Percentiles rank a stretch among this genome's conserved stretches.
These are phyloP conservation scores for Salmo trutta DNA, from an alignment of 2,797 vertebrate species.

Conservation along the genomic window DNA sequence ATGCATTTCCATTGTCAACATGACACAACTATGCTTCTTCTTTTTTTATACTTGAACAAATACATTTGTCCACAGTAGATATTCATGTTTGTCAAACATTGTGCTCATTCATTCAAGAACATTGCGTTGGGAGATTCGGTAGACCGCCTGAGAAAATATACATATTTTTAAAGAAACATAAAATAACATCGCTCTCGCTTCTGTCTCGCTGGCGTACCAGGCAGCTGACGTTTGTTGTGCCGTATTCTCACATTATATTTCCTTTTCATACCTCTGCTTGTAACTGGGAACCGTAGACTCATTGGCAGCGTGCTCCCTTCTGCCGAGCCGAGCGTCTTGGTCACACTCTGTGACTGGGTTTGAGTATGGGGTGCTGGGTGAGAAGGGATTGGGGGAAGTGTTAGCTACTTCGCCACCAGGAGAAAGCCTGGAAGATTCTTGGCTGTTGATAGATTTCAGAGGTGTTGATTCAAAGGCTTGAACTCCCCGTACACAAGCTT, in stretches of 20 bases:
- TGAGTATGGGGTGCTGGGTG: conserved; percentile 62
- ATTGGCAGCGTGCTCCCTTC: background rate
- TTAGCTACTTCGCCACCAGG: conserved; percentile 74
- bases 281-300: background rate
- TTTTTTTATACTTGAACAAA: background rate
- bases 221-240: conserved; percentile 72
- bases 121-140: background rate
- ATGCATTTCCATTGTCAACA: background rate
- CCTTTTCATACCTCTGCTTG: conserved; percentile 22
- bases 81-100: background rate
- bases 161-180: background rate
- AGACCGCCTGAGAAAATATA: background rate
- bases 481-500: conserved; percentile 78
- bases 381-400: conserved; percentile 74
- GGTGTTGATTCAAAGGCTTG: conserved; percentile 82
- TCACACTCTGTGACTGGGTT: conserved; percentile 28
- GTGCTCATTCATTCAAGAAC: background rate
- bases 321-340: conserved; percentile 55
- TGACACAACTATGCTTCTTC: background rate
- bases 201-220: conserved; percentile 15
- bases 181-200: background rate
- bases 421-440: conserved; percentile 76
- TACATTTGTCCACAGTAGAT: background rate
- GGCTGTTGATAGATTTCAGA: conserved; percentile 79
- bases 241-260: conserved; percentile 53